Base-by-base conservation (phyloP, 2,797 vertebrate genomes). In the Percopsis omiscomaycus region DNA sequence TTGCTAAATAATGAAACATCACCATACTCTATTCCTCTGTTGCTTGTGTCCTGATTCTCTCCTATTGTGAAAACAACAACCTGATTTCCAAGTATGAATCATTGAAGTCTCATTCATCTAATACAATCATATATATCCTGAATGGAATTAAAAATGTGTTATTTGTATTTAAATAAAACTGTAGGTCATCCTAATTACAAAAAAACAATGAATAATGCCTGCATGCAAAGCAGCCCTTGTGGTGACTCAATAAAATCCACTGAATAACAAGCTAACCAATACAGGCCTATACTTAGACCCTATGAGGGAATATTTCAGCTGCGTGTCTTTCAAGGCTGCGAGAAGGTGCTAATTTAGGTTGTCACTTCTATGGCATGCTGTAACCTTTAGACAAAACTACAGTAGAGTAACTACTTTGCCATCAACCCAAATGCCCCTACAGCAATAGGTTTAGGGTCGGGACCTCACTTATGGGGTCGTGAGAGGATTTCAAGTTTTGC, bases 291-390 rank as follows among this genome's bases (percentile, higher is more conserved):
- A 3, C 15, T 3, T n/a, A 14, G 10, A 14, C 55, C 16, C 37
- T 11, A 2, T 10, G 13, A 14, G 55, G 15, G 32, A 55, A 52
- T 45, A 66, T 63, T 52, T 67, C 66, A 58, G 10, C 13, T 62
- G 59, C 50, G 69, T 58, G 64, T 71, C 79, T 73, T 74, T 74
- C 4, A 3, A 67, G 75, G 81, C 74, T 61, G 46, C 68, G 67
- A 4, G 27, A 82, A 83, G 77, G 83, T 74, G 86, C 79, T 81
- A 68, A 83, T 83, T 66, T 66, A 58, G 32, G 50, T 66, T 79
- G 84, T 84, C 78, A 76, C 73, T 62, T 63, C 67, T 56, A 56
- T 56, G 69, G 83, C 69, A 69, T 64, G 63, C 63, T 66, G 45
- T 73, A 79, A 87, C 78, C 82, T 84, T 83, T 83, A 76, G 44